These are phyloP conservation scores for Melipona beecheii DNA, from an alignment of 2,888 invertebrate genomes.

Conservation along the genomic window DNA sequence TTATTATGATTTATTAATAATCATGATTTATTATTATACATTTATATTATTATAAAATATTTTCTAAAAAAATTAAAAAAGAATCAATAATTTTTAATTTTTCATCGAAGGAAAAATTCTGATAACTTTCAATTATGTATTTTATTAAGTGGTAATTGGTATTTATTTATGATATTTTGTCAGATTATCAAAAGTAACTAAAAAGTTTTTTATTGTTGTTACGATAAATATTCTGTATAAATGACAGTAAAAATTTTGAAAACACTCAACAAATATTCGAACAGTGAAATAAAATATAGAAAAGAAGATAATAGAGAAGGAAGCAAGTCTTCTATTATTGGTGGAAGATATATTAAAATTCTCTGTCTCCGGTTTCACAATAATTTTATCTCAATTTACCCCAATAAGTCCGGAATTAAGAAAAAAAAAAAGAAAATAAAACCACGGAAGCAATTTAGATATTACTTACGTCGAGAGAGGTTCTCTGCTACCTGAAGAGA, in stretches of 20 bases:
- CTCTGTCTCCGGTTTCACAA: neutral
- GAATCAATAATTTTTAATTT: neutral
- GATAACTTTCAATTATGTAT: neutral
- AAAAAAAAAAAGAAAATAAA: slow-evolving; percentile 69
- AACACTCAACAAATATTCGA: neutral
- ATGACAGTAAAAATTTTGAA: neutral
- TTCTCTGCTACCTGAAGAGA: slow-evolving; percentile 20
- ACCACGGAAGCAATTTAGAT: slow-evolving; percentile 80
- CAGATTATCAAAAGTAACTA: neutral
- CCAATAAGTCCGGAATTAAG: slow-evolving; percentile 67
- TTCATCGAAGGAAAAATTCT: neutral
- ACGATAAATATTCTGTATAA: neutral
- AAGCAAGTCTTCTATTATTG: neutral
- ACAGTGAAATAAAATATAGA: neutral
- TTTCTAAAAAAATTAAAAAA: too few species aligned
- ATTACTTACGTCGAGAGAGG: slow-evolving; percentile 76
- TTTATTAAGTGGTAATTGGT: neutral
- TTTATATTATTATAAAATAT: too few species aligned
- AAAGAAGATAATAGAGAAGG: neutral
- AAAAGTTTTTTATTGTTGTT: neutral
- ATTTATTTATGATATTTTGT: neutral
- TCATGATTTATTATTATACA: too few species aligned
- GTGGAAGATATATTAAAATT: neutral
- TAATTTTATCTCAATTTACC: slow-evolving; percentile 69
- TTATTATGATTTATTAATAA: too few species aligned